Evolutionary conservation across 2,113 vertebrate species (phyloP), one percentile per base, ranked within the genome.

Genomic region (Hyperopisus bebe): DNA sequence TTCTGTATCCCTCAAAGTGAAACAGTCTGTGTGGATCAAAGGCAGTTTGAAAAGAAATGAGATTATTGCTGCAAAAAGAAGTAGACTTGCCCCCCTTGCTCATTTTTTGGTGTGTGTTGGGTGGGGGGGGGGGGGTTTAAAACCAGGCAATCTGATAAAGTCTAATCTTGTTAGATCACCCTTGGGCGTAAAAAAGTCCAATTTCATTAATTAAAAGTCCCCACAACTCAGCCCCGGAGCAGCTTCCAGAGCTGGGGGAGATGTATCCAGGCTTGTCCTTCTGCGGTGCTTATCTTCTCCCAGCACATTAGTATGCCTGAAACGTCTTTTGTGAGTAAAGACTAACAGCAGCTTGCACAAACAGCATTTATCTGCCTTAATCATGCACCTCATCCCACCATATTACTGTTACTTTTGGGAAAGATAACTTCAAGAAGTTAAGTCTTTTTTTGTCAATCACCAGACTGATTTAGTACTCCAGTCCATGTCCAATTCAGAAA

Each of bases 1-100:
- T 96, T 96, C 95, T 96, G 95, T 91, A 92, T 90, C 93, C 92
- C 92, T 90, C 95, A 94, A 94, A 96, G 94, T 94, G 93, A 94
- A 94, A 92, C 93, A 89, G 94, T 93, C 88, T 90, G 92, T 93
- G 93, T 89, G 35, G 94, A 96, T 95, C 95, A 95, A 95, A 95
- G 94, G 91, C 87, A 48, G 93, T 91, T 92, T 94, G 91, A 94
- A 93, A 90, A 88, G 90, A 42, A 90, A 90, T 91, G 47, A 13
- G 88, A 90, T 92, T 92, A 93, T 93, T 92, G 91, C 91, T 85
- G 53, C 88, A 77, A 90, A 89, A 90, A 86, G 70, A 84, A 89
- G 88, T 62, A 89, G 88, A 88, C 88, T 89, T 42, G 8, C 50
- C 74, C 58, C 35, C 39, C 39, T 9, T 42, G 24, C 48, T 70